Conservation (phyloP, 2,888 invertebrate species). For the Imbricaverruca yamaguchii region DNA sequence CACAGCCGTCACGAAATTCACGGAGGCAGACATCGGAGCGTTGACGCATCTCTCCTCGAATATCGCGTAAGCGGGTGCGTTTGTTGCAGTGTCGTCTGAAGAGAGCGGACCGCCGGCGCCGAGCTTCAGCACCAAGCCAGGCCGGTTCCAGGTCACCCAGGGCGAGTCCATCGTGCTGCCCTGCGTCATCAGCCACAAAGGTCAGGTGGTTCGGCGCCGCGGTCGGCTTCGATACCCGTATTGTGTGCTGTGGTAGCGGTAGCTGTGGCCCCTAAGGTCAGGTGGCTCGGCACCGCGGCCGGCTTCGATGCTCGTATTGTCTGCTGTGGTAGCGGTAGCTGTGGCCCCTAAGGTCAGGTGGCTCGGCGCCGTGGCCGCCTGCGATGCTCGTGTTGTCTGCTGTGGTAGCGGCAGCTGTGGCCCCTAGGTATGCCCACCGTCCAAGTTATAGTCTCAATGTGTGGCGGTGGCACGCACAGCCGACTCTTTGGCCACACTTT, state of each 20-base stretch:
- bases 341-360: background rate
- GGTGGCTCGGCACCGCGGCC: too few relatives aligned
- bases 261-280: too few relatives aligned
- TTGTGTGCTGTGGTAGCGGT: background rate
- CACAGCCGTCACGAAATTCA: too few relatives aligned
- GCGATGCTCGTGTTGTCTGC: background rate
- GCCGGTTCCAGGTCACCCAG: background rate
- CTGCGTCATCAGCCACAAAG: background rate
- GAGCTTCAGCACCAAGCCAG: background rate
- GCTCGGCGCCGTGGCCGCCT: background rate
- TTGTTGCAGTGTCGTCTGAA: background rate
- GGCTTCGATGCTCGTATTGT: background rate
- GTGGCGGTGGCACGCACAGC: too few relatives aligned
- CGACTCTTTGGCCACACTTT: too few relatives aligned
- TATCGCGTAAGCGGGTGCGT: background rate
- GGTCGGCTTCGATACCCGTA: background rate
- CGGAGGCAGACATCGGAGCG: too few relatives aligned
- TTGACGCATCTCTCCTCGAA: too few relatives aligned
- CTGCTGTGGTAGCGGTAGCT: background rate
- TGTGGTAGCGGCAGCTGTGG: too few relatives aligned
- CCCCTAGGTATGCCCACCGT: too few relatives aligned
- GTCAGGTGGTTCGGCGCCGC: background rate
- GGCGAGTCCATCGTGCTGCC: background rate
- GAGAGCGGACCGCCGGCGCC: background rate
- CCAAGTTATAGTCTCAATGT: too few relatives aligned